These are phyloP conservation scores for Pristionchus maxplancki DNA, from an alignment of 2,888 invertebrate genomes.

Conservation along the genomic window DNA sequence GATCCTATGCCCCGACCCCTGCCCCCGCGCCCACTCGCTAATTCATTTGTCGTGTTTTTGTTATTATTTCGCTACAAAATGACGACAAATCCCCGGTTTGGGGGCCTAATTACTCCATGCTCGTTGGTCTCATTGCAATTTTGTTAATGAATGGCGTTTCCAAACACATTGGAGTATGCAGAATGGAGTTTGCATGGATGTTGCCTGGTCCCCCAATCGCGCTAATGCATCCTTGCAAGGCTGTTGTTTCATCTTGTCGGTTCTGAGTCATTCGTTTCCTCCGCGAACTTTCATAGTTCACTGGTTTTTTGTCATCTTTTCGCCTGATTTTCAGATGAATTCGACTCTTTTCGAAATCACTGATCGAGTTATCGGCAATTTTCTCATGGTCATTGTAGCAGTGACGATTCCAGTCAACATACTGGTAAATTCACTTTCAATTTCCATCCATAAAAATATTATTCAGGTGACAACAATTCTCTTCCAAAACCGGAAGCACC, in stretches of 20 bases:
- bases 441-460: background rate
- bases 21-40: background rate
- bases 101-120: no score
- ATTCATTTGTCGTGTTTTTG: background rate
- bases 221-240: no score
- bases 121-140: background rate
- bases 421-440: background rate
- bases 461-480: background rate
- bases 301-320: no score
- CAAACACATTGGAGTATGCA: no score
- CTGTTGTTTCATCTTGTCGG: no score
- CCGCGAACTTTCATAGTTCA: no score
- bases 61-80: background rate
- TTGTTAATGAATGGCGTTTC: background rate
- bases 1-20: background rate
- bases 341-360: background rate
- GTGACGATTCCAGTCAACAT: background rate
- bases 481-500: background rate
- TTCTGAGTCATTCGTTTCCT: no score
- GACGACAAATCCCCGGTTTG: no score
- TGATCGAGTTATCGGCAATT: background rate
- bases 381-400: background rate
- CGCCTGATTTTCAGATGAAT: conserved; percentile 36
- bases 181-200: no score
- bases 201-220: no score